Percentiles rank a stretch among this genome's conserved stretches.
phyloP scores from a whole-genome alignment of 2,888 invertebrate genomes.

The Brachyopa scutellaris region DNA sequence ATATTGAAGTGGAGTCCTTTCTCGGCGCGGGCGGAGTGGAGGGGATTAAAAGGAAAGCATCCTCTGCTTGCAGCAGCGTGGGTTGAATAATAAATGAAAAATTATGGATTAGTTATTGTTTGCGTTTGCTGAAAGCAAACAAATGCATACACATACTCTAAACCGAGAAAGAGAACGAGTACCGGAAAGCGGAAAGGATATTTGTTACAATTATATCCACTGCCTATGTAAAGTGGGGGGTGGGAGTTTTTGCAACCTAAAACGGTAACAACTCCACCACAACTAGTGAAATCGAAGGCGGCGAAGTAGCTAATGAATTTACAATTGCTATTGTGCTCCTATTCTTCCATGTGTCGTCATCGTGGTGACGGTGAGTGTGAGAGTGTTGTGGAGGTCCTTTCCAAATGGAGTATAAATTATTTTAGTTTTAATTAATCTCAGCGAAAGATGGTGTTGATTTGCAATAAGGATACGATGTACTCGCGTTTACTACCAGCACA shows the following conservation, averaged over 20 bases:
- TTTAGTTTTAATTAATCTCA: conserved; percentile 72
- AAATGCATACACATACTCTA: conserved; percentile 31
- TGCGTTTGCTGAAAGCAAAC: conserved; percentile 65
- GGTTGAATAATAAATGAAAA: conserved; percentile 69
- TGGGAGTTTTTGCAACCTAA: conserved; percentile 43
- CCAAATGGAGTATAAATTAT: conserved; percentile 69
- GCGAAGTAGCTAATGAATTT: conserved; percentile 70
- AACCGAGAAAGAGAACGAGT: too few species aligned
- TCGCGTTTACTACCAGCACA: too few species aligned
- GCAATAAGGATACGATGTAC: conserved; percentile 38
- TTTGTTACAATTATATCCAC: conserved; percentile 69
- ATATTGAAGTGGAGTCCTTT: conserved; percentile 62
- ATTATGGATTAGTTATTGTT: conserved; percentile 72
- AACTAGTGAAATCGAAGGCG: conserved; percentile 50
- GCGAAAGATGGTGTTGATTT: conserved; percentile 70
- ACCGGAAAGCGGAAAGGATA: conserved; percentile 45
- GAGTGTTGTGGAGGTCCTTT: conserved; percentile 29
- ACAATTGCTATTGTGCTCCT: conserved; percentile 55
- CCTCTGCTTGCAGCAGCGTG: conserved; percentile 19
- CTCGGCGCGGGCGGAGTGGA: neutral
- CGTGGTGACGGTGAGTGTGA: neutral
- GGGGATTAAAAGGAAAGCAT: neutral
- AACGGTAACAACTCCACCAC: conserved; percentile 15
- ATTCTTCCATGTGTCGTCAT: conserved; percentile 2
- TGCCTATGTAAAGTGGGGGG: conserved; percentile 41